These are phyloP conservation scores for Megalurothrips usitatus DNA, from an alignment of 2,888 invertebrate genomes.

Conservation along the genomic window DNA sequence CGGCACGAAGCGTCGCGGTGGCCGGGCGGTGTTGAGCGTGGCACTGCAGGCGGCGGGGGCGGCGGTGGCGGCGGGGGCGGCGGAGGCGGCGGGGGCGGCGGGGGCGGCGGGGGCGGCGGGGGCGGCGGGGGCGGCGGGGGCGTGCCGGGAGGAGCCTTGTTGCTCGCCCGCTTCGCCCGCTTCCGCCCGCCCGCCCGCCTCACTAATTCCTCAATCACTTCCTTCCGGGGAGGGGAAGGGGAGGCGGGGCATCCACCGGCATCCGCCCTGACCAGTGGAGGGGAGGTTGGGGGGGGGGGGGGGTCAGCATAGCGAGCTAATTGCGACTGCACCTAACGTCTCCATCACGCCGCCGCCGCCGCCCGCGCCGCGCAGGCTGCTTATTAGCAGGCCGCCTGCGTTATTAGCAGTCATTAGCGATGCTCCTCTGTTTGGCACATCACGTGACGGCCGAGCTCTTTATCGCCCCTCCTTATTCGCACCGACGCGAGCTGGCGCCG, in stretches of 20 bases:
- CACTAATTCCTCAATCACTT: constrained; percentile 17
- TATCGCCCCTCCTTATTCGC: too few relatives aligned
- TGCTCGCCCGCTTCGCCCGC: too few relatives aligned
- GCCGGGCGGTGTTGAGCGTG: too few relatives aligned
- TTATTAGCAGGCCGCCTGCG: neutral
- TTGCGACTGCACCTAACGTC: neutral
- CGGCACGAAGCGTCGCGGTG: neutral
- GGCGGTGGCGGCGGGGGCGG: too few relatives aligned
- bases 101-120: neutral
- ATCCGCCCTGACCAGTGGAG: neutral
- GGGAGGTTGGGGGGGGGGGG: neutral
- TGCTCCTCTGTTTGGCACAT: constrained; percentile 9
- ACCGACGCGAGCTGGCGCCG: too few relatives aligned
- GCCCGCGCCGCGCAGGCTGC: too few relatives aligned
- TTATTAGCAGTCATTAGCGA: neutral
- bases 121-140: neutral
- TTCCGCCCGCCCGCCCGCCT: neutral
- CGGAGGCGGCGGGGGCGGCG: too few relatives aligned
- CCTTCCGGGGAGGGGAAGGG: neutral
- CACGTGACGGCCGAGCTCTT: neutral
- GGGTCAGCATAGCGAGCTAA: neutral
- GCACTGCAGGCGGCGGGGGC: too few relatives aligned
- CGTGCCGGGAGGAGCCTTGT: neutral
- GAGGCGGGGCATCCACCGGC: neutral
- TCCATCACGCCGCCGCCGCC: neutral